Base-by-base conservation (phyloP, 2,888 invertebrate species). In the Apodemia duryi region DNA sequence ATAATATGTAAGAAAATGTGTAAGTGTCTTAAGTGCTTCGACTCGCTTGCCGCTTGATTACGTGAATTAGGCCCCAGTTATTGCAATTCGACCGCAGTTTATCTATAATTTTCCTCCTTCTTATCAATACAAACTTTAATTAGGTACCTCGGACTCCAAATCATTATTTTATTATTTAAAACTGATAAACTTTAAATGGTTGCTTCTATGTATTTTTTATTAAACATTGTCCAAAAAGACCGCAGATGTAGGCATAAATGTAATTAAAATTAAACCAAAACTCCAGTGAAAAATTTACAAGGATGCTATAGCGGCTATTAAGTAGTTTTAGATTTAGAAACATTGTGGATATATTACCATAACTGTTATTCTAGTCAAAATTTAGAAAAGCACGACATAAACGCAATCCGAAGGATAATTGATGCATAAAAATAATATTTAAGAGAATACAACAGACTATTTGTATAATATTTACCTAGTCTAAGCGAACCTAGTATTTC, bases 251-350 rank as follows among this genome's bases (percentile, higher is more conserved):
- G 60, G 32, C 13, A 35, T 60, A 32, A 60, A 60, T 60, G 32
- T 60, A 35, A 35, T n/a, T 60, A 35, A 60, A 35, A n/a, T 60
- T 7, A 60, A 6, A 60, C 35, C 60, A 32, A 35, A 35, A 60
- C 13, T 35, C n/a, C 60, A 60, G 6, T 60, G n/a, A 6, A 60
- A 60, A 57, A 35, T 13, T 11, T 35, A 60, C 35, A 60, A 60
- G n/a, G 32, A 35, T 32, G 60, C 60, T 32, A 60, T 13, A 35
- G 35, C 60, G 32, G 35, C 35, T 54, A 54, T 29, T 60, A 35
- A 7, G 60, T 60, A 60, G 60, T 35, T 13, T 35, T 60, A 60
- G 60, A 60, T 60, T 60, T 60, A 60, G 60, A 60, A 60, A 60
- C 60, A n/a, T 35, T 60, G 35, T 35, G 35, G 60, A 60, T 51